Percentiles rank a stretch among this genome's conserved stretches.
These are phyloP conservation scores for Adrianichthys oophorus DNA, from an alignment of 2,797 vertebrate genomes.

Conservation along the genomic window DNA sequence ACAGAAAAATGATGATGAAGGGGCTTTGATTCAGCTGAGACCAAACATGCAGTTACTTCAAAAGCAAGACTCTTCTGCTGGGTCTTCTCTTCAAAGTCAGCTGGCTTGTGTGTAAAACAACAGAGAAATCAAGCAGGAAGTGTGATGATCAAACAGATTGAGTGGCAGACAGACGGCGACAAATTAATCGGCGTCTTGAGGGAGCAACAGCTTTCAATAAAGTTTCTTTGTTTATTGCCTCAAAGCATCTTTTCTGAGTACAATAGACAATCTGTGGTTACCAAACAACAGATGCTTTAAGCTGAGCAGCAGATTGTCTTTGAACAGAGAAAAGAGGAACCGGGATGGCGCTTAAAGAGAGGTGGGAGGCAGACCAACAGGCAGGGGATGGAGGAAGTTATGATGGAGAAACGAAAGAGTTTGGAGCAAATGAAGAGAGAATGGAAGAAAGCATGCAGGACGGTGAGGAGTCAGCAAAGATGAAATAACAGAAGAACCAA, in stretches of 20 bases:
- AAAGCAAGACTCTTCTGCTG: constrained; percentile 39
- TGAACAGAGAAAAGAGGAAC: neutral
- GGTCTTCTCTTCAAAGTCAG: constrained; percentile 51
- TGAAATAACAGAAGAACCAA: no score
- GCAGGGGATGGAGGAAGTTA: neutral
- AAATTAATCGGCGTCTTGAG: constrained; percentile 67
- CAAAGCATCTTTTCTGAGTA: constrained; percentile 40
- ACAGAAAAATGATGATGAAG: no score
- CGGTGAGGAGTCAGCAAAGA: no score
- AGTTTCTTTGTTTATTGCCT: constrained; percentile 45
- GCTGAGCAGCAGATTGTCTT: constrained; percentile 43
- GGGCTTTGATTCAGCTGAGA: constrained; percentile 32
- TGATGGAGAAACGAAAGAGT: neutral
- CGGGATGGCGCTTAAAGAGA: no score
- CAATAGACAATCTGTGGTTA: constrained; percentile 32
- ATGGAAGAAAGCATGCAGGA: no score
- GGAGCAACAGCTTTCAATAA: constrained; percentile 71
- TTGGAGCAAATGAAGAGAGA: no score
- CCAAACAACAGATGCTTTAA: constrained; percentile 62
- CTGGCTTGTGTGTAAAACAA: constrained; percentile 18
- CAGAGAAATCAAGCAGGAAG: constrained; percentile 52
- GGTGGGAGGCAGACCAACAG: neutral
- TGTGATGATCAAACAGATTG: constrained; percentile 55
- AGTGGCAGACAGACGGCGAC: constrained; percentile 59
- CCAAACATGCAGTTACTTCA: constrained; percentile 11